A percentile compares a stretch with the other conserved stretches of the same genome.
Conservation (phyloP, 1,140 invertebrate species). For the Diprion similis region DNA sequence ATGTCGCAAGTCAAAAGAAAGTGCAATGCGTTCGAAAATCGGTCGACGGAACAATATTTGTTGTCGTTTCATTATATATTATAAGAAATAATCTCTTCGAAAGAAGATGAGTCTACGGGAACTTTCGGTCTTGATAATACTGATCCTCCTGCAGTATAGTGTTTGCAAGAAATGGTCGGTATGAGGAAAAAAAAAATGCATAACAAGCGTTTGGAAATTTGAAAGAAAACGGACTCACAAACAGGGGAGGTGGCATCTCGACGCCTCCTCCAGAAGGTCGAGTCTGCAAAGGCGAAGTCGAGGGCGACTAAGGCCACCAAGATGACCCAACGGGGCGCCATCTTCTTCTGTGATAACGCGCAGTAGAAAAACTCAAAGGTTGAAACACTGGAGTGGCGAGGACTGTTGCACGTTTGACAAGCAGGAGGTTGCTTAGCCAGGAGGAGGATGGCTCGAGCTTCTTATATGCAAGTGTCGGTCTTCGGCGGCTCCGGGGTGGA, state of each 20-base stretch:
- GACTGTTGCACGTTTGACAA: conserved; percentile 1
- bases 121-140: no score
- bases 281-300: conserved; percentile 17
- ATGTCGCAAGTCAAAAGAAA: not conserved
- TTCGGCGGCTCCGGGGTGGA: not conserved
- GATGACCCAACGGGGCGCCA: conserved; percentile 22
- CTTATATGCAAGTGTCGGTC: not conserved
- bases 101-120: no score
- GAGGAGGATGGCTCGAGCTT: not conserved
- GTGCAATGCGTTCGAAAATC: not conserved
- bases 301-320: conserved; percentile 25
- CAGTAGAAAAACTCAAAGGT: not conserved
- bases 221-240: not conserved
- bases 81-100: no score
- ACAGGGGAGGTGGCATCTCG: not conserved
- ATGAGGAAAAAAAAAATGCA: no score
- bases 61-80: no score
- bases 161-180: no score
- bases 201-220: no score
- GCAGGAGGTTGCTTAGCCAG: not conserved
- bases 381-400: not conserved
- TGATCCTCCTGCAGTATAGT: no score
- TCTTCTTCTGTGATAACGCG: conserved; percentile 4
- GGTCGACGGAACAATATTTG: not conserved
- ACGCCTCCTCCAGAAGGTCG: conserved; percentile 11